Evolutionary conservation across 1,140 invertebrate species (phyloP).

Genomic region (Musca domestica): DNA sequence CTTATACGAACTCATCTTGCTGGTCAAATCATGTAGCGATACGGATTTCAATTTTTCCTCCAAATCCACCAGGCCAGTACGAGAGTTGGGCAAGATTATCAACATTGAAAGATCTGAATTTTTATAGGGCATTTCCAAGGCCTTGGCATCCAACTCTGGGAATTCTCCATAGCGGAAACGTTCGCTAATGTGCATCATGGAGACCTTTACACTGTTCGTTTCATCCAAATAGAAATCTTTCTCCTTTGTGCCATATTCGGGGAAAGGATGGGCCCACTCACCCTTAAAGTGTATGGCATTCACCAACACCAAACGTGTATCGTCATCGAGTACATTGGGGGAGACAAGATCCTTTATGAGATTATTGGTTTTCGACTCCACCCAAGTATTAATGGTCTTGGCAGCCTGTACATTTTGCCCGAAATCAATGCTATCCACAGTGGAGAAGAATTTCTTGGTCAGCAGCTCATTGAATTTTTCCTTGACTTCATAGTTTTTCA

Average conservation of each 20-base stretch:
- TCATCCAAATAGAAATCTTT: constrained; percentile 39
- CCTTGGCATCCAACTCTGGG: constrained; percentile 36
- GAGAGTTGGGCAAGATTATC: constrained; percentile 59
- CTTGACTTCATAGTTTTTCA: constrained; percentile 32
- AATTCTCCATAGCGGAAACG: constrained; percentile 39
- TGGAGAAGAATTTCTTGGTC: constrained; percentile 39
- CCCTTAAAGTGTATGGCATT: constrained; percentile 68
- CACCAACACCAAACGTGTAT: constrained; percentile 58
- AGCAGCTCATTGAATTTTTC: constrained; percentile 37
- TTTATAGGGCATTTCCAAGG: constrained; percentile 52
- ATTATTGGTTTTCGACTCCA: constrained; percentile 59
- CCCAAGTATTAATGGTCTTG: constrained; percentile 61
- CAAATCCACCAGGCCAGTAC: constrained; percentile 55
- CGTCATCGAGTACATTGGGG: constrained; percentile 34
- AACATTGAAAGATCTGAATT: constrained; percentile 60
- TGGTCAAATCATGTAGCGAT: constrained; percentile 41
- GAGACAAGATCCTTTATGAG: constrained; percentile 61
- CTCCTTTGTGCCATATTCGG: constrained; percentile 29
- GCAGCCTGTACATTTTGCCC: constrained; percentile 40
- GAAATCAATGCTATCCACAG: constrained; percentile 56
- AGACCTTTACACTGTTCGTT: constrained; percentile 40
- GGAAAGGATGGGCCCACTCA: constrained; percentile 41
- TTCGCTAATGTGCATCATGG: constrained; percentile 58
- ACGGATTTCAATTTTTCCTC: constrained; percentile 55
- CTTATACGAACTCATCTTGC: constrained; percentile 39